Conservation (phyloP, 2,888 invertebrate species). For the Steinernema hermaphroditum region DNA sequence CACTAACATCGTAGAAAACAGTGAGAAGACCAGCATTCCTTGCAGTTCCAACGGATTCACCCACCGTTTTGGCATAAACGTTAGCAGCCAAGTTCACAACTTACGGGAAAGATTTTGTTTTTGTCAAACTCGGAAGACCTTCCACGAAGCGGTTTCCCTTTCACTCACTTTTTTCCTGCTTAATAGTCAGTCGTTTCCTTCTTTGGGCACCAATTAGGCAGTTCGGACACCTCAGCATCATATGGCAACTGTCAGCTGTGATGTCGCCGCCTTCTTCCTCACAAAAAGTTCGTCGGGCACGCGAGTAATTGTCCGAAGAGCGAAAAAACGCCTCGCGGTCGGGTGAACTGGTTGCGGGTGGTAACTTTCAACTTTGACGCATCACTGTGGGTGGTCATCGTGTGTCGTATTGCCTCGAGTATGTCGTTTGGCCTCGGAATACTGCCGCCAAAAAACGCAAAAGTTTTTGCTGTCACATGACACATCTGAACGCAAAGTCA, state of each 20-base stretch:
- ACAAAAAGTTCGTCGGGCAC: not conserved
- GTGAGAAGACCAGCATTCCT: too few species aligned
- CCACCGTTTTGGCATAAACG: too few species aligned
- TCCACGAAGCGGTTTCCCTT: not conserved
- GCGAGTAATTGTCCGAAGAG: not conserved
- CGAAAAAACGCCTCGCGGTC: conserved; percentile 11
- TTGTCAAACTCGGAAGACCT: not conserved
- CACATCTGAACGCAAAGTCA: too few species aligned
- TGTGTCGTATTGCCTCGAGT: conserved; percentile 1
- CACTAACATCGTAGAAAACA: too few species aligned
- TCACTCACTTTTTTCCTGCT: not conserved
- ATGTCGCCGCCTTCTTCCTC: conserved; percentile 12
- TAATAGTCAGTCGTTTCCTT: not conserved
- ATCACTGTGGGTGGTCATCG: conserved; percentile 17
- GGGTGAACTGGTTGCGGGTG: conserved; percentile 9
- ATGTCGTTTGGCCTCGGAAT: conserved; percentile 5
- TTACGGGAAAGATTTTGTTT: too few species aligned
- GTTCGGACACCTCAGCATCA: conserved; percentile 12
- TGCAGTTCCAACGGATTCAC: too few species aligned
- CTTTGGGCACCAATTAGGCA: conserved; percentile 8
- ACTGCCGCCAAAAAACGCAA: not conserved
- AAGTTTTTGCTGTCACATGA: conserved; percentile 10
- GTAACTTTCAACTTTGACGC: conserved; percentile 26
- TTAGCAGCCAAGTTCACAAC: too few species aligned
- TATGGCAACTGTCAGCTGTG: conserved; percentile 11